Conservation (phyloP, 2,888 invertebrate species). For the Parelbella ahira region DNA sequence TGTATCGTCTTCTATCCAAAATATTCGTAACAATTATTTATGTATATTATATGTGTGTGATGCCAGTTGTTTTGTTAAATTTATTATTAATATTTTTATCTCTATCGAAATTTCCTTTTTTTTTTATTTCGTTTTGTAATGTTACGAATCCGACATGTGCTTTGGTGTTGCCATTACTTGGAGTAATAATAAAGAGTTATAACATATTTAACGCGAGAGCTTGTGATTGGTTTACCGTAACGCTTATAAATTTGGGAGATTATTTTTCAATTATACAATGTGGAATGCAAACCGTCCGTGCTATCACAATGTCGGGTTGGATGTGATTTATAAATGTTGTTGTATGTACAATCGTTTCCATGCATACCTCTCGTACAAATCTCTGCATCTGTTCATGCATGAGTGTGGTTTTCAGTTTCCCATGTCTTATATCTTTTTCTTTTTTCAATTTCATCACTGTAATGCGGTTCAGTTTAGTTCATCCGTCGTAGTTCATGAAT, state of each 20-base stretch:
- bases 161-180: constrained; percentile 72
- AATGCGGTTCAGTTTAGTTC: constrained; percentile 29
- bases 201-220: constrained; percentile 40
- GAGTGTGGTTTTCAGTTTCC: constrained; percentile 72
- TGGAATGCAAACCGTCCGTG: constrained; percentile 36
- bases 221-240: constrained; percentile 79
- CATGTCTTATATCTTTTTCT: constrained; percentile 35
- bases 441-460: constrained; percentile 43
- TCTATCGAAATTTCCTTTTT: constrained; percentile 30
- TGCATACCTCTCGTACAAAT: constrained; percentile 33
- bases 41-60: constrained; percentile 20
- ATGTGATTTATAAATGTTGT: constrained; percentile 46
- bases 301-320: constrained; percentile 70
- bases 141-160: constrained; percentile 73
- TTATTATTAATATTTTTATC: constrained; percentile 18
- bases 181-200: constrained; percentile 33
- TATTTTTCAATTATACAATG: constrained; percentile 21
- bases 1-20: constrained; percentile 16
- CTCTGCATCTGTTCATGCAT: constrained; percentile 57
- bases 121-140: no score
- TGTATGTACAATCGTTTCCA: constrained; percentile 43
- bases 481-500: constrained; percentile 24
- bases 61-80: constrained; percentile 18
- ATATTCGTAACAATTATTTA: constrained; percentile 28
- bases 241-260: constrained; percentile 52